Conservation (phyloP, 2,888 invertebrate species). For the Andrena haemorrhoa region DNA sequence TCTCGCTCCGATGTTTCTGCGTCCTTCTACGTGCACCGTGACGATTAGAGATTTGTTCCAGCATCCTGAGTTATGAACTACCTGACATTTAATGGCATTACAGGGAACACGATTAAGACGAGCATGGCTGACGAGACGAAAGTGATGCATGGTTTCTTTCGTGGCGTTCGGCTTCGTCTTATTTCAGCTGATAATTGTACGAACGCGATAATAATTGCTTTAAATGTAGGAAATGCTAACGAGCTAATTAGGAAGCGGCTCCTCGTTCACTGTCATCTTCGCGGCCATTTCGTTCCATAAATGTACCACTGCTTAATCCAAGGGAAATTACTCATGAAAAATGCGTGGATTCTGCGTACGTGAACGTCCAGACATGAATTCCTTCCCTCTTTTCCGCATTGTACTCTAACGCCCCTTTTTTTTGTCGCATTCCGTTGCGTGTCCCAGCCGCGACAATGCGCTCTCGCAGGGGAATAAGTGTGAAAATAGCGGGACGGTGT, state of each 20-base stretch:
- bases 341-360: background rate
- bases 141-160: too few relatives aligned
- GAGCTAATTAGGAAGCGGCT: slow-evolving; percentile 39
- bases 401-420: background rate
- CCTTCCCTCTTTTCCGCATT: background rate
- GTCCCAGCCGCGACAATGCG: background rate
- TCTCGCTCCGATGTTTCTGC: background rate
- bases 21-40: too few relatives aligned
- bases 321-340: background rate
- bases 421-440: background rate
- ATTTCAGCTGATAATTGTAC: too few relatives aligned
- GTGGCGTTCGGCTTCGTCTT: too few relatives aligned
- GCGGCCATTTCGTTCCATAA: background rate
- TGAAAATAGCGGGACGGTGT: background rate
- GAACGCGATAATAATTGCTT: slow-evolving; percentile 25
- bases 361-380: background rate
- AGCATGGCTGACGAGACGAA: too few relatives aligned
- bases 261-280: slow-evolving; percentile 14
- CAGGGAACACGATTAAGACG: too few relatives aligned
- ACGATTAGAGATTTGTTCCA: too few relatives aligned
- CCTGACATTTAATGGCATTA: too few relatives aligned
- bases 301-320: background rate
- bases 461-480: background rate
- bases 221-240: slow-evolving; percentile 19
- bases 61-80: too few relatives aligned